Evolutionary conservation across 2,797 vertebrate genomes (phyloP).

Genomic region (Enteromius treurensis): DNA sequence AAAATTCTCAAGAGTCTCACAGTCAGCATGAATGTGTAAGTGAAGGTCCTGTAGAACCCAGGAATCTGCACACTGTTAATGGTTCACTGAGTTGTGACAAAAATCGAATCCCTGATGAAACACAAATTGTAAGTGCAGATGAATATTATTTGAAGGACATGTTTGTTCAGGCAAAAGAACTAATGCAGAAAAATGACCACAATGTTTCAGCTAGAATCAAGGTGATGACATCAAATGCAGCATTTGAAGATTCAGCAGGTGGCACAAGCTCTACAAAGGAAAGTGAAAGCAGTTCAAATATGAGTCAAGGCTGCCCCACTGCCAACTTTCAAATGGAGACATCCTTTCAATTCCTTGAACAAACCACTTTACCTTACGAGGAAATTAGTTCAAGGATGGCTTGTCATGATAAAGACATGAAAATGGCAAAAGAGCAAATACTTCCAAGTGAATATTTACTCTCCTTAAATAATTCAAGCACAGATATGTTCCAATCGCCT

Average conservation of each 20-base stretch:
- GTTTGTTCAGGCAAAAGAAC: constrained; percentile 46
- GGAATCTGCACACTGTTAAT: constrained; percentile 58
- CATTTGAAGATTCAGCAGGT: constrained; percentile 40
- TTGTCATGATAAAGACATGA: constrained; percentile 41
- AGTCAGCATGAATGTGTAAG: constrained; percentile 38
- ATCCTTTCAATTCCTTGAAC: not conserved
- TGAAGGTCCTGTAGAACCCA: constrained; percentile 55
- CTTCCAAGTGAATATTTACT: constrained; percentile 48
- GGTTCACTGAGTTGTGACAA: constrained; percentile 50
- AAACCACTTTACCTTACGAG: constrained; percentile 22
- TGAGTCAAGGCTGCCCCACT: constrained; percentile 33
- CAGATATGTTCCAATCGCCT: constrained; percentile 52
- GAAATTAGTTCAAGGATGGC: constrained; percentile 5
- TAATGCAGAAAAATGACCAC: constrained; percentile 47
- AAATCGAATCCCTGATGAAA: constrained; percentile 45
- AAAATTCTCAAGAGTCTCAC: constrained; percentile 58
- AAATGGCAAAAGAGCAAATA: constrained; percentile 27
- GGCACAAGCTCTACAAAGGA: constrained; percentile 9
- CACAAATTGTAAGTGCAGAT: constrained; percentile 60
- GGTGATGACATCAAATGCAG: constrained; percentile 41
- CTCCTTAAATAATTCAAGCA: constrained; percentile 43
- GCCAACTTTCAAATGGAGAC: constrained; percentile 34
- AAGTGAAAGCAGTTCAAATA: constrained; percentile 16
- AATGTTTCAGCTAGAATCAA: constrained; percentile 23
- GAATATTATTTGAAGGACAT: constrained; percentile 54